phyloP scores from a whole-genome alignment of 2,797 vertebrate species.

The Liasis olivaceus region DNA sequence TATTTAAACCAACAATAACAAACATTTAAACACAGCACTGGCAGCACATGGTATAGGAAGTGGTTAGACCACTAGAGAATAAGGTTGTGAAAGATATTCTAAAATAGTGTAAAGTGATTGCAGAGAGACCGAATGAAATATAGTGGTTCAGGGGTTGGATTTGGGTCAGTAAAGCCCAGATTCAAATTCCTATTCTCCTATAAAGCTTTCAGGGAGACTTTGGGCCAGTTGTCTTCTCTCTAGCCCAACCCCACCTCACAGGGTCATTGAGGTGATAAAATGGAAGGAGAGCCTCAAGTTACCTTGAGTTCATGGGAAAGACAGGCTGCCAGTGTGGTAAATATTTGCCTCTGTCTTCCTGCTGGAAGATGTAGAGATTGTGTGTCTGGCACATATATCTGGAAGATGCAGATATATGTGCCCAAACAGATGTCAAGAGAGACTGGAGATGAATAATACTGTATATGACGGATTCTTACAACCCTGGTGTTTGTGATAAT shows the following conservation, averaged over 20 bases:
- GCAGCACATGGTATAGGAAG: background rate
- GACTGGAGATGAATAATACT: background rate
- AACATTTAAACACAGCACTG: background rate
- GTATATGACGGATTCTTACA: background rate
- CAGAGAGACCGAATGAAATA: background rate
- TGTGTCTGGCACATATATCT: too few species aligned
- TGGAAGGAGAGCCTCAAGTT: background rate
- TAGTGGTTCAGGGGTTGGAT: background rate
- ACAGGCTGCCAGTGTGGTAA: background rate
- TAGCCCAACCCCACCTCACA: background rate
- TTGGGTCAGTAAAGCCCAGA: background rate
- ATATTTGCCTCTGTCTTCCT: background rate
- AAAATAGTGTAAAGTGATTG: background rate
- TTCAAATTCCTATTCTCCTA: background rate
- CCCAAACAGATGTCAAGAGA: background rate
- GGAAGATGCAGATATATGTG: background rate
- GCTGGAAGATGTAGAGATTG: background rate
- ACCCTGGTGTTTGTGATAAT: background rate
- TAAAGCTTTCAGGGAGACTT: background rate
- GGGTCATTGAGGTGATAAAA: background rate
- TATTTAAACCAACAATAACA: background rate
- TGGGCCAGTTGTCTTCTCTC: background rate
- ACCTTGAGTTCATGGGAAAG: background rate
- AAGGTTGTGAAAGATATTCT: background rate
- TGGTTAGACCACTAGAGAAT: background rate